Evolutionary conservation across 2,797 vertebrate species (phyloP).

Genomic region (Pteropus rufus): DNA sequence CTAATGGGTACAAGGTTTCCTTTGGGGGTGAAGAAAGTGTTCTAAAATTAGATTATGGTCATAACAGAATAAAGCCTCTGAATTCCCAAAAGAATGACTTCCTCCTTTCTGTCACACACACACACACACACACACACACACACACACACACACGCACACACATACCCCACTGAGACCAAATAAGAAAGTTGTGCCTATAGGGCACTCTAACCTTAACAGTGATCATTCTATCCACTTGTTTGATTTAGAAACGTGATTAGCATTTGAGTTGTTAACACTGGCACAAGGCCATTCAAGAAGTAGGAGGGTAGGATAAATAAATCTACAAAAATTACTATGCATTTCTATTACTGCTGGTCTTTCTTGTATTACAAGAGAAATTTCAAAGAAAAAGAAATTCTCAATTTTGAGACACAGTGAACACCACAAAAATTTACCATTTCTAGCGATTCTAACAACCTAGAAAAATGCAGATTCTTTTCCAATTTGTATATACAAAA

Average conservation of each 20-base stretch:
- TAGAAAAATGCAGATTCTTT: slow-evolving; percentile 13
- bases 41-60: background rate
- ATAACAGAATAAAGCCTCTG: background rate
- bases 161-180: background rate
- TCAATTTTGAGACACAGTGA: background rate
- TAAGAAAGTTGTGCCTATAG: background rate
- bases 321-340: background rate
- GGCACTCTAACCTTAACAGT: background rate
- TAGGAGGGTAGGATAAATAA: background rate
- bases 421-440: background rate
- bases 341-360: background rate
- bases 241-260: background rate
- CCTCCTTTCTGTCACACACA: background rate
- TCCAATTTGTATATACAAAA: slow-evolving; percentile 32
- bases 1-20: background rate
- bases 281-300: background rate
- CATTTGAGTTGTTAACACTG: background rate
- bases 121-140: background rate
- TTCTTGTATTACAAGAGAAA: background rate
- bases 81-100: background rate
- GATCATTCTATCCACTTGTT: background rate
- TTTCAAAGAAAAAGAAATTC: background rate
- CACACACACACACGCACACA: background rate
- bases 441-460: background rate
- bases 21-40: background rate